phyloP scores from a whole-genome alignment of 2,113 vertebrate genomes.

The Ceyx melanurus region DNA sequence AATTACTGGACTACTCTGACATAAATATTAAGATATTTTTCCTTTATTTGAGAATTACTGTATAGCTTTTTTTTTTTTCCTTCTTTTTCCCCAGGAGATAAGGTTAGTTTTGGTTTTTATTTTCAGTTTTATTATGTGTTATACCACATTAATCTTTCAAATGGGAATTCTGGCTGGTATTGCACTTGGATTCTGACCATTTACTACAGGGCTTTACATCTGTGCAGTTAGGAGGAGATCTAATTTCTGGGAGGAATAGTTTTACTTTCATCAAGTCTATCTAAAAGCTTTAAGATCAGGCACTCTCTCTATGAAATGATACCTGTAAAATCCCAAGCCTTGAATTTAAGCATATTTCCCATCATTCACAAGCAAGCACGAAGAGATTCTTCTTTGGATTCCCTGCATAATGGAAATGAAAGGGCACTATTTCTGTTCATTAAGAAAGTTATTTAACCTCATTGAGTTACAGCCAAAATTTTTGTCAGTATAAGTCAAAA shows the following conservation, averaged over 20 bases:
- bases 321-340: background rate
- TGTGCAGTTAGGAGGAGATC: background rate
- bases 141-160: background rate
- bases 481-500: background rate
- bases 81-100: background rate
- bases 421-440: background rate
- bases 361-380: background rate
- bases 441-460: background rate
- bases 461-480: background rate
- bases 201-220: background rate
- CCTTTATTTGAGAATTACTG: background rate
- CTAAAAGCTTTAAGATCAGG: background rate
- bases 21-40: background rate
- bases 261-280: background rate
- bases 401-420: background rate
- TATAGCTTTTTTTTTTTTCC: background rate
- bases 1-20: background rate
- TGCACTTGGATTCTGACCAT: background rate
- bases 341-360: background rate
- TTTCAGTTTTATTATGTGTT: background rate
- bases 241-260: background rate
- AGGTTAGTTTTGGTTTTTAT: background rate
- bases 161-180: background rate
- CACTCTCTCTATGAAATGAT: background rate
- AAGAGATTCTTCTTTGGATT: background rate